Evolutionary conservation across 2,113 vertebrate species (phyloP), one percentile per base, ranked within the genome.

Genomic region (Lepus americanus): DNA sequence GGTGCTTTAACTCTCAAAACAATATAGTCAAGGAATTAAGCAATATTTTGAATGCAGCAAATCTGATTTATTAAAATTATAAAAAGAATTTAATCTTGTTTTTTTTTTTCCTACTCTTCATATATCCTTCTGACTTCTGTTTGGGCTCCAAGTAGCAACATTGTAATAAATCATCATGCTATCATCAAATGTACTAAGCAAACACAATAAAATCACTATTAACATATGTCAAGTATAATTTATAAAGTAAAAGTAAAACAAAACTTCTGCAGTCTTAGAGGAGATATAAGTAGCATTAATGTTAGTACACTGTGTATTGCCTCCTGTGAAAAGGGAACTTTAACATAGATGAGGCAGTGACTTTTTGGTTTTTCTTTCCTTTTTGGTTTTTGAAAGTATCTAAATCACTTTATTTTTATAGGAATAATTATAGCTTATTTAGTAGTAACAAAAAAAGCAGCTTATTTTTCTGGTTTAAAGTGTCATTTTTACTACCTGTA

Each of bases 51-150:
- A 89, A 82, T 61, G 11, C 16, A 84, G 11, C 6, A 78, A 25
- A 67, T 86, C 79, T 49, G 13, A 80, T 88, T 78, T 13, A 92
- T 86, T 59, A 11, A 92, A 72, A 39, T 78, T 88, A 79, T 29
- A 74, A 78, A 44, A 76, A 13, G 44, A 73, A 72, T 77, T 70
- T 76, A 76, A 63, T 51, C 0, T 55, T 85, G 9, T 1, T 27
- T 64, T 59, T 84, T 33, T 13, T 31, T 9, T 29, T n/a, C 61
- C 51, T 69, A 39, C 12, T 73, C 22, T 73, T 14, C 6, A 33
- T 2, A 33, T 83, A 29, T 44, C 44, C 1, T 4, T 23, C 6
- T 3, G n/a, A 80, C 31, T 72, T 6, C 16, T 77, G 6, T 53
- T 51, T 76, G 90, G 53, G 49, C 44, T 31, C 72, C 22, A 64